Evolutionary conservation across 2,797 vertebrate genomes (phyloP).

Genomic region (Avahi laniger): DNA sequence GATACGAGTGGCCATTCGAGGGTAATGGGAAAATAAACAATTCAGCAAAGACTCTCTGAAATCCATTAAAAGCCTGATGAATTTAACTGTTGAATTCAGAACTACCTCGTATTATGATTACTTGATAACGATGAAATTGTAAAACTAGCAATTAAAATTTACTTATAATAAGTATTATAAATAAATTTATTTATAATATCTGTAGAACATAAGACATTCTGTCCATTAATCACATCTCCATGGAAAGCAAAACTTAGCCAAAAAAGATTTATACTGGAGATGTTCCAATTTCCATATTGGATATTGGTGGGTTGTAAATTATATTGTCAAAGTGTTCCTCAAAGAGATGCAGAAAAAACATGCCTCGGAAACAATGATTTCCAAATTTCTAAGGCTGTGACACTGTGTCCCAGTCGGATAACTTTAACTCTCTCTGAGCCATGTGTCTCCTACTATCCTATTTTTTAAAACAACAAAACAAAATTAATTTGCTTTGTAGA

Average conservation of each 20-base stretch:
- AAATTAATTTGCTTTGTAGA: background rate
- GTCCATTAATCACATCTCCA: constrained; percentile 50
- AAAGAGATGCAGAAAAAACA: constrained; percentile 33
- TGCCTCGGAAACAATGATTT: background rate
- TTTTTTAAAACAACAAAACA: background rate
- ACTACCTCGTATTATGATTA: background rate
- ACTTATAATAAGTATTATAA: too few relatives aligned
- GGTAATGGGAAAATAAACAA: constrained; percentile 33
- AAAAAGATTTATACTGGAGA: constrained; percentile 61
- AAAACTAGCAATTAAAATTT: background rate
- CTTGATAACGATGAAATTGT: constrained; percentile 38
- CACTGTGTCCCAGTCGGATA: background rate
- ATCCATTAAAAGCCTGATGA: background rate
- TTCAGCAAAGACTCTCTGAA: background rate
- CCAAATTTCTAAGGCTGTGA: background rate
- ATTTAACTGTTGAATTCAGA: constrained; percentile 52
- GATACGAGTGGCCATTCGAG: constrained; percentile 16
- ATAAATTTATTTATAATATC: constrained; percentile 21
- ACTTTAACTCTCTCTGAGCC: background rate
- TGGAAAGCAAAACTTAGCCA: constrained; percentile 61
- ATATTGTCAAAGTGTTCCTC: constrained; percentile 46
- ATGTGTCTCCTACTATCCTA: background rate
- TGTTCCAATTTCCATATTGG: background rate
- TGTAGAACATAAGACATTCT: constrained; percentile 39
- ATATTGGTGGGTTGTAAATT: background rate